phyloP scores from a whole-genome alignment of 2,888 invertebrate species.

The Catotricha subobsoleta region DNA sequence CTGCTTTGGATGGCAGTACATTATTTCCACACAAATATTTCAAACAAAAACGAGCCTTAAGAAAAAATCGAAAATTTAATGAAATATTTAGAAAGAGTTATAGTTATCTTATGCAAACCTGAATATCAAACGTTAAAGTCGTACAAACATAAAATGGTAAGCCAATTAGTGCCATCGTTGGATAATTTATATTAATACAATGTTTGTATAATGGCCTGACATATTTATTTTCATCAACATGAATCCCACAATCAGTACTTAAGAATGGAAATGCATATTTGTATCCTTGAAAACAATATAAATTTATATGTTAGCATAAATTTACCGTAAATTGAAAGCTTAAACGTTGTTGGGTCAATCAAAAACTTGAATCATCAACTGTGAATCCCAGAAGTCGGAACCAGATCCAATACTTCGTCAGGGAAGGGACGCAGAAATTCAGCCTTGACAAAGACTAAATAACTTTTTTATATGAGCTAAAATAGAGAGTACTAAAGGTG shows the following conservation, averaged over 20 bases:
- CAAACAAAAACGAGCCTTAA: constrained; percentile 41
- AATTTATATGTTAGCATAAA: too few species aligned
- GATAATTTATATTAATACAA: constrained; percentile 59
- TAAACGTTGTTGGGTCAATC: too few species aligned
- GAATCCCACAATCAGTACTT: constrained; percentile 45
- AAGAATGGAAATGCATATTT: constrained; percentile 62
- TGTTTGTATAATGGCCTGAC: constrained; percentile 78
- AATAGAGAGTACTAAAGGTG: too few species aligned
- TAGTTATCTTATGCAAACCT: constrained; percentile 33
- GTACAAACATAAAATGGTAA: constrained; percentile 68
- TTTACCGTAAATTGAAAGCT: too few species aligned
- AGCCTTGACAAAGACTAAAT: too few species aligned
- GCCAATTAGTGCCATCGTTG: constrained; percentile 67
- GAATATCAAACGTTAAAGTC: constrained; percentile 70
- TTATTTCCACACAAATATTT: constrained; percentile 43
- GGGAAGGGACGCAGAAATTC: too few species aligned
- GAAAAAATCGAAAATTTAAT: background rate
- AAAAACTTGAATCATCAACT: too few species aligned
- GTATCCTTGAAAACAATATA: constrained; percentile 35
- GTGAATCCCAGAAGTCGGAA: too few species aligned
- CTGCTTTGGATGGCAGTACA: constrained; percentile 37
- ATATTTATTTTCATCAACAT: constrained; percentile 51
- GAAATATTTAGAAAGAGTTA: too few species aligned
- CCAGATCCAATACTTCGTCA: too few species aligned
- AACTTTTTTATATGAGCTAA: too few species aligned